These are phyloP conservation scores for Drosophila micromelanica DNA, from an alignment of 1,140 invertebrate species.

Conservation along the genomic window DNA sequence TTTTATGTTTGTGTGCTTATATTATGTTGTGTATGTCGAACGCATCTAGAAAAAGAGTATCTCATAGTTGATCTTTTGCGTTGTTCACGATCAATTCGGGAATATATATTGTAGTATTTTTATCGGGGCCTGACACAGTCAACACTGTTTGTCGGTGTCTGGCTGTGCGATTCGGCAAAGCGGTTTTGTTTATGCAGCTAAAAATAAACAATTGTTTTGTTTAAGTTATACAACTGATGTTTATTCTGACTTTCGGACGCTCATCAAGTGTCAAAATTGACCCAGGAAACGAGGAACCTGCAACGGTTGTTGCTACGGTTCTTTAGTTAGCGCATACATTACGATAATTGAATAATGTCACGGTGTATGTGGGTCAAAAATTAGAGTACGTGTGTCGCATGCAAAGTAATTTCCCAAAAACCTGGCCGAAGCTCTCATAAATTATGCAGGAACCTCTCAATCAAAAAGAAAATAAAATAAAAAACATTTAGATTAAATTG, in stretches of 20 bases:
- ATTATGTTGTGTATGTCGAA: no score
- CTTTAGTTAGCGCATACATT: constrained; percentile 25
- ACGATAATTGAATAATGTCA: constrained; percentile 66
- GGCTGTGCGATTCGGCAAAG: constrained; percentile 1
- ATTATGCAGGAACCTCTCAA: constrained; percentile 55
- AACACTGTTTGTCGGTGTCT: constrained; percentile 12
- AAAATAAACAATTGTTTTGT: constrained; percentile 49
- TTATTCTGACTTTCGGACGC: background rate
- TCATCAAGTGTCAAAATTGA: constrained; percentile 19
- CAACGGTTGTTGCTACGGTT: constrained; percentile 8
- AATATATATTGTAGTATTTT: constrained; percentile 19
- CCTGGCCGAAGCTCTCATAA: constrained; percentile 51
- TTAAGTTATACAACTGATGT: constrained; percentile 36
- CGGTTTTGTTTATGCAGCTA: constrained; percentile 37
- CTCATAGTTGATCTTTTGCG: no score
- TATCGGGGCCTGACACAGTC: constrained; percentile 17
- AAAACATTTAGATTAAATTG: background rate
- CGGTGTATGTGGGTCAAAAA: constrained; percentile 61
- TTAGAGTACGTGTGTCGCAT: constrained; percentile 49
- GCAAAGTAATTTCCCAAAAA: constrained; percentile 26
- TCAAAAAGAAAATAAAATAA: constrained; percentile 8
- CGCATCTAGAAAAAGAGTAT: no score
- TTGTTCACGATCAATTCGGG: constrained; percentile 40
- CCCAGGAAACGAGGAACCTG: constrained; percentile 53
- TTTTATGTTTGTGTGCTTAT: no score